Conservation (phyloP, 2,888 invertebrate species). For the Tetragnatha montana region DNA sequence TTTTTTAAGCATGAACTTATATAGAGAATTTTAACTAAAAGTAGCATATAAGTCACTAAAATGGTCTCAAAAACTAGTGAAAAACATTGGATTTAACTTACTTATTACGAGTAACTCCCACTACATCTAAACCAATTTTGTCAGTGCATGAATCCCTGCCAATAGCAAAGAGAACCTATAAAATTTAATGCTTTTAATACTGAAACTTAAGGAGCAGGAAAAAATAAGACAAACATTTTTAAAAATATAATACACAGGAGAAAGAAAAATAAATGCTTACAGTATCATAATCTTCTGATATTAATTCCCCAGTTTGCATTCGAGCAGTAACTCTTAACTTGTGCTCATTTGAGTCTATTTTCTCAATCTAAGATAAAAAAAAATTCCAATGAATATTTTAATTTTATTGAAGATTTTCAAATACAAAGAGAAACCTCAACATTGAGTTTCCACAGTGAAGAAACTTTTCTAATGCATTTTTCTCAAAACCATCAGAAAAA, state of each 20-base stretch:
- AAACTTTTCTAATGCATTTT: no score
- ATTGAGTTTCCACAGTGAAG: no score
- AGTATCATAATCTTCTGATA: conserved; percentile 79
- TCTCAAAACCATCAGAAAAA: no score
- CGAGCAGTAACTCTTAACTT: conserved; percentile 75
- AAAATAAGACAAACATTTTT: neutral
- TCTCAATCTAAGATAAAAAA: conserved; percentile 80
- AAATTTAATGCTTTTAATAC: conserved; percentile 21
- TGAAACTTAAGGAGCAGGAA: neutral
- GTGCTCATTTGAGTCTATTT: conserved; percentile 76
- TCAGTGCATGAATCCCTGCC: conserved; percentile 80
- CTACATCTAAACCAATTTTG: conserved; percentile 81
- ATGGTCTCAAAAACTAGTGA: no score
- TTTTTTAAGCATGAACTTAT: no score
- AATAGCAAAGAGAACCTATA: conserved; percentile 79
- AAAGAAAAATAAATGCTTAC: conserved; percentile 73
- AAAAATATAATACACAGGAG: neutral
- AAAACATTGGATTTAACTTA: conserved; percentile 40
- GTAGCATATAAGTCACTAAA: no score
- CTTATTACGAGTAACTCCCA: conserved; percentile 82
- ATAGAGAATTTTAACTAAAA: no score
- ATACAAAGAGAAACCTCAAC: no score
- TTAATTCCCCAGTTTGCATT: conserved; percentile 74
- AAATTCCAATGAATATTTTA: neutral
- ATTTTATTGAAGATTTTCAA: no score